Evolutionary conservation across 2,797 vertebrate species (phyloP).

Genomic region (Parotocinclus haroldoi): DNA sequence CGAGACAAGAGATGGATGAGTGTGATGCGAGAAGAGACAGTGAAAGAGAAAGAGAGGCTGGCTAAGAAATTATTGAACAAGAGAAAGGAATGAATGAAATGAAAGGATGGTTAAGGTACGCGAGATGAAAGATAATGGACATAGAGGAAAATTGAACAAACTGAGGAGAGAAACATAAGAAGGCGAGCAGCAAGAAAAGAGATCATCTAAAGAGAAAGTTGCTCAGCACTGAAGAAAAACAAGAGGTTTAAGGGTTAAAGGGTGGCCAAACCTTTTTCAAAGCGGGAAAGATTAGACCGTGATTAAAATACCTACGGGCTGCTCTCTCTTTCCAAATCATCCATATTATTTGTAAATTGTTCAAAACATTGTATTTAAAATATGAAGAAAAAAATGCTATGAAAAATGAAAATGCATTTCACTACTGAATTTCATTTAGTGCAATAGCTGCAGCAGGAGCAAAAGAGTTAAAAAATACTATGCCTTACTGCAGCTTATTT

Average conservation of each 20-base stretch:
- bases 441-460: no score
- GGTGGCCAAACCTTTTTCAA: no score
- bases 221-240: neutral
- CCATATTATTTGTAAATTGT: no score
- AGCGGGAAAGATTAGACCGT: no score
- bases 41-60: neutral
- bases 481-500: no score
- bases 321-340: no score
- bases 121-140: neutral
- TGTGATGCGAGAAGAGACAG: neutral
- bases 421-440: no score
- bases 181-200: neutral
- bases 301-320: no score
- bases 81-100: neutral
- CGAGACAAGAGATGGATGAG: neutral
- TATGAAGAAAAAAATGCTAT: no score
- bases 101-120: neutral
- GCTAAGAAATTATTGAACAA: neutral
- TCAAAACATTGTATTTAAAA: no score
- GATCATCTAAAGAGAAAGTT: conserved; percentile 26
- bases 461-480: no score
- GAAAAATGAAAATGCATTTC: no score
- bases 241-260: neutral
- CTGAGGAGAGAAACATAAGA: neutral
- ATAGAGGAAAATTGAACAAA: neutral